Percentiles rank a stretch among this genome's conserved stretches.
phyloP scores from a whole-genome alignment of 2,888 invertebrate genomes.

The Loripinus fragilis region DNA sequence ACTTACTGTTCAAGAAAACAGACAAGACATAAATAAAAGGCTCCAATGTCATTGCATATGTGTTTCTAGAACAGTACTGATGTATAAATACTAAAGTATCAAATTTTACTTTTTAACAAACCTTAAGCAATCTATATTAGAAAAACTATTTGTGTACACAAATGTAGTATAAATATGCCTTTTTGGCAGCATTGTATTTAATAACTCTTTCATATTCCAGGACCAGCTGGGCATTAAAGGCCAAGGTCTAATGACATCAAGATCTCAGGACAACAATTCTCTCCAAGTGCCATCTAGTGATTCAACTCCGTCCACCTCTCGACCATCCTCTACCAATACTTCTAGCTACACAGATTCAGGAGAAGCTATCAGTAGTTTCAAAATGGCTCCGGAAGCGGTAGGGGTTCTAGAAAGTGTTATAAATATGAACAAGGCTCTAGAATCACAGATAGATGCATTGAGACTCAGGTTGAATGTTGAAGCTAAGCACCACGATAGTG shows the following conservation, averaged over 20 bases:
- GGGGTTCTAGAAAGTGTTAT: conserved; percentile 70
- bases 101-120: no score
- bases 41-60: no score
- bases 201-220: no score
- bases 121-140: no score
- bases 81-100: no score
- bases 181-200: no score
- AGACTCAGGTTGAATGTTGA: conserved; percentile 71
- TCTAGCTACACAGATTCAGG: conserved; percentile 46
- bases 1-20: no score
- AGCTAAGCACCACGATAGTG: conserved; percentile 66
- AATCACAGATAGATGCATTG: conserved; percentile 71
- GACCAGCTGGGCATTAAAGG: conserved; percentile 67
- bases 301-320: conserved; percentile 52
- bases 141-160: no score
- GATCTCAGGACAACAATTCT: conserved; percentile 47
- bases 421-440: conserved; percentile 67
- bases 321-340: conserved; percentile 59
- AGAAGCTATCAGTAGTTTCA: conserved; percentile 63
- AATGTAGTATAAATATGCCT: no score
- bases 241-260: conserved; percentile 53
- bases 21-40: no score
- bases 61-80: no score
- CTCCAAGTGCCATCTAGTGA: conserved; percentile 44
- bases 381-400: conserved; percentile 65